Base-by-base conservation (phyloP, 2,113 vertebrate species). In the Solenodon paradoxus region DNA sequence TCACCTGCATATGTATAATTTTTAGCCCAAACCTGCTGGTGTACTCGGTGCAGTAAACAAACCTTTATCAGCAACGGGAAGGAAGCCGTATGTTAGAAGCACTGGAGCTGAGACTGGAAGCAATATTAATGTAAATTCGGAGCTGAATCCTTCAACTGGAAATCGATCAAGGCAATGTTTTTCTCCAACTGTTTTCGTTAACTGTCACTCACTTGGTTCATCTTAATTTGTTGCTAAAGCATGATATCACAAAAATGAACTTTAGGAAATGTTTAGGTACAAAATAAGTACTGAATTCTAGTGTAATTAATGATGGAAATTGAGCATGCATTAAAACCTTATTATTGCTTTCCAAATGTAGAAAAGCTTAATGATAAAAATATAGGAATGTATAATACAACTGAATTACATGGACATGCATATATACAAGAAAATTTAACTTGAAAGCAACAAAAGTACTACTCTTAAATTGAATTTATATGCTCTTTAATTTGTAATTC, bases 31-130 rank as follows among this genome's bases (percentile, higher is more conserved):
- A 98, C 98, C 99, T 93, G 98, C 99, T 2, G 99, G 98, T 49
- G 99, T 99, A 71, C 97, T 99, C 93, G 99, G 98, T 92, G 98
- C 99, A 55, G 99, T 99, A 95, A 99, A 99, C 97, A 99, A 99
- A 96, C 99, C 99, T 19, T 98, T 99, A 89, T 99, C 99, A 20
- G 99, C 99, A 94, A 99, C 99, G 38, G 99, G 99, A 95, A 99
- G 99, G 88, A 99, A 99, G 96, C 98, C 99, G 0, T 99, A 99
- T 92, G 98, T 98, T 59, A 99, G 99, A 98, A 98, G 98, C 84
- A 90, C 99, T 28, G 98, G 98, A 91, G 98, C 98, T 35, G 99
- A 99, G 95, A 98, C 99, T 42, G 98, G 98, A 97, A 99, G 99
- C 98, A 99, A 98, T 94, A 97, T 98, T 96, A 99, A 98, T 97